Evolutionary conservation across 2,888 invertebrate species (phyloP).

Genomic region (Caenorhabditis auriculariae): DNA sequence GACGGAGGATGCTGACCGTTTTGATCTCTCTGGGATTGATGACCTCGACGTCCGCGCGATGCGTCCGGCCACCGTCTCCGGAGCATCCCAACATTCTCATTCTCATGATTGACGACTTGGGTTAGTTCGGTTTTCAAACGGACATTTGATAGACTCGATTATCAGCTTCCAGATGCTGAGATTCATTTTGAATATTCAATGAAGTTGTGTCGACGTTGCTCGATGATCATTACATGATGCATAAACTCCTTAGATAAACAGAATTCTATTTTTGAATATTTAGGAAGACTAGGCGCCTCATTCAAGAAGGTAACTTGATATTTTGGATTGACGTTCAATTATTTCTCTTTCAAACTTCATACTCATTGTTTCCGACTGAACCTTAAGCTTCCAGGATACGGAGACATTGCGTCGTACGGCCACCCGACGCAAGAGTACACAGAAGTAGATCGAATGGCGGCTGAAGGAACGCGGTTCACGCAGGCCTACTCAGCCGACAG

Average conservation of each 20-base stretch:
- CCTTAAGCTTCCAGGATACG: constrained; percentile 56
- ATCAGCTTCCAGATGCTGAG: no score
- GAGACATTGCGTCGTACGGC: constrained; percentile 59
- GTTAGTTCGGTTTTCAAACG: constrained; percentile 50
- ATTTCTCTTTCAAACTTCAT: no score
- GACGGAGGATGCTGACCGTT: no score
- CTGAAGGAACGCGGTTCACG: constrained; percentile 66
- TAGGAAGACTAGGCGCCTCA: no score
- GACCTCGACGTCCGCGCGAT: not conserved
- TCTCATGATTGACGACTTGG: constrained; percentile 69
- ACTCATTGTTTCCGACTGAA: no score
- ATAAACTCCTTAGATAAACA: no score
- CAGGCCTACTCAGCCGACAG: constrained; percentile 68
- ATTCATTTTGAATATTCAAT: not conserved
- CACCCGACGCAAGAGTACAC: constrained; percentile 65
- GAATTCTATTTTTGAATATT: no score
- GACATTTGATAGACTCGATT: not conserved
- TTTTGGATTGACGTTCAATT: no score
- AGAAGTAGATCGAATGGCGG: constrained; percentile 42
- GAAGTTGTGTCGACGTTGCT: not conserved
- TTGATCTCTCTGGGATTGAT: no score
- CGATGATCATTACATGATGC: not conserved
- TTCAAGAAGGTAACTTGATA: no score
- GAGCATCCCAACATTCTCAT: constrained; percentile 67
- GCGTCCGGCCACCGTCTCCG: constrained; percentile 24